Evolutionary conservation across 2,888 invertebrate genomes (phyloP).

Genomic region (Bhutanitis thaidina): DNA sequence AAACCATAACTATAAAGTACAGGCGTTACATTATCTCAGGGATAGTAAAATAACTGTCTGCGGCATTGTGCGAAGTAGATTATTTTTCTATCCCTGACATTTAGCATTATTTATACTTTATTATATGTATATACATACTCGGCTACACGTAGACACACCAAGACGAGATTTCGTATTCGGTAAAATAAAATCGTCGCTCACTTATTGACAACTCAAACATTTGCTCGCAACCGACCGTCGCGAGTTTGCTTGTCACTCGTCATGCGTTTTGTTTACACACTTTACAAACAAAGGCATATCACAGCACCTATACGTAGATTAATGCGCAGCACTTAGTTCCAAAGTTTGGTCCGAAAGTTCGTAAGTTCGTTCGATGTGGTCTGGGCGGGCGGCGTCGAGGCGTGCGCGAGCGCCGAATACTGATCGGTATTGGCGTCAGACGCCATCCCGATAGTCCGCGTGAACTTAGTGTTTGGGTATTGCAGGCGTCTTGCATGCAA

Average conservation of each 20-base stretch:
- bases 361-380: slow-evolving; percentile 19
- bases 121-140: slow-evolving; percentile 34
- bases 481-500: slow-evolving; percentile 46
- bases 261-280: slow-evolving; percentile 33
- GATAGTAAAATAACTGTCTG: too few relatives aligned
- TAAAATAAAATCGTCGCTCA: slow-evolving; percentile 38
- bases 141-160: slow-evolving; percentile 26
- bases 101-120: too few relatives aligned
- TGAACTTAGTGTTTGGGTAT: slow-evolving; percentile 56
- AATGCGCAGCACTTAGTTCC: slow-evolving; percentile 6
- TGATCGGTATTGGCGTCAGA: slow-evolving; percentile 56
- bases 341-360: slow-evolving; percentile 14
- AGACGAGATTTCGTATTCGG: slow-evolving; percentile 31
- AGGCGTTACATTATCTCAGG: too few relatives aligned
- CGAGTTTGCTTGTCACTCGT: slow-evolving; percentile 38
- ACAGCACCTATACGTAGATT: slow-evolving; percentile 9
- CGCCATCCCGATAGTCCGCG: slow-evolving; percentile 39
- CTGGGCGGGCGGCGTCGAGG: slow-evolving; percentile 68
- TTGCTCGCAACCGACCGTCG: slow-evolving; percentile 42
- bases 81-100: too few relatives aligned
- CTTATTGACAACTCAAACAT: slow-evolving; percentile 65
- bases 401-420: slow-evolving; percentile 71
- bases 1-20: too few relatives aligned
- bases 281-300: slow-evolving; percentile 23
- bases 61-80: too few relatives aligned